phyloP scores from a whole-genome alignment of 2,113 vertebrate species.

The Aldabrachelys gigantea region DNA sequence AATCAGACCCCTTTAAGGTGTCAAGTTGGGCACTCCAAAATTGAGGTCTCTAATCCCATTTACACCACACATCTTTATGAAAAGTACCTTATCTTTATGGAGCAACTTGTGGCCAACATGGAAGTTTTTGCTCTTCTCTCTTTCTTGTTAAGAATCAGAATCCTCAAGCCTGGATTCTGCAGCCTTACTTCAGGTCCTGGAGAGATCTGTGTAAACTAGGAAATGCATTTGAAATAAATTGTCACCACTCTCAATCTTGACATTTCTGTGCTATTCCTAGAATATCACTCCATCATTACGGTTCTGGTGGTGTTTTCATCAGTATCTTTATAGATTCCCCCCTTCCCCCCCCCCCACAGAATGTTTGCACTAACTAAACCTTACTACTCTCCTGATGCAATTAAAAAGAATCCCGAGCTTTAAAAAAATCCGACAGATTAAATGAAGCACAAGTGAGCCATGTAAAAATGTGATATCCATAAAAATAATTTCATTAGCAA shows the following conservation, averaged over 20 bases:
- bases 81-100: not conserved
- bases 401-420: not conserved
- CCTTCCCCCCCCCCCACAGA: not conserved
- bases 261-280: not conserved
- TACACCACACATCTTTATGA: not conserved
- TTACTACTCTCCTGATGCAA: not conserved
- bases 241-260: not conserved
- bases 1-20: not conserved
- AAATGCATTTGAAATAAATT: not conserved
- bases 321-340: accelerated
- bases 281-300: not conserved
- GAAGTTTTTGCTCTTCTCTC: not conserved
- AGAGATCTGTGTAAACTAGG: not conserved
- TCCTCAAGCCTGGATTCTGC: not conserved
- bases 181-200: not conserved
- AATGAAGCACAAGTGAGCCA: not conserved
- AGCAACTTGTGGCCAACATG: not conserved
- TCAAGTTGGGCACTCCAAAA: not conserved
- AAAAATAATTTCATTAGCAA: not conserved
- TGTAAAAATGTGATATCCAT: not conserved
- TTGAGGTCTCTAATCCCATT: not conserved
- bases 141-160: not conserved
- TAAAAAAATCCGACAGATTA: not conserved
- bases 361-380: not conserved
- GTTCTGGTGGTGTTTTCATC: not conserved